Evolutionary conservation across 2,113 vertebrate genomes (phyloP), one percentile per base, ranked within the genome.

Genomic region (Brachyhypopomus gauderio): DNA sequence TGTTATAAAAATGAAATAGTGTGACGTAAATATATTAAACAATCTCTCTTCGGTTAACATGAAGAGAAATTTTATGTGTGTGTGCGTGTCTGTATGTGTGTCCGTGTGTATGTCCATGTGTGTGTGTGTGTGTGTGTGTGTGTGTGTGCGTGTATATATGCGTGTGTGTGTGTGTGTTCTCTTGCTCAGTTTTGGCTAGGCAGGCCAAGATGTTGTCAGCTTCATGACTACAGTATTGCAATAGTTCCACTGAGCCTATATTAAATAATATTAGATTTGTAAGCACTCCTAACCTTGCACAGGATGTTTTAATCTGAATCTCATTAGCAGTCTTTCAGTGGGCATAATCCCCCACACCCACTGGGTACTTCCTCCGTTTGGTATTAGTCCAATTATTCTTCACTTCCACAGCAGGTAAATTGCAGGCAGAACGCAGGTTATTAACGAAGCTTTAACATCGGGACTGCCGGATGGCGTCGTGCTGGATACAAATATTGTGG

Each of bases 381-480:
- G 41, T 23, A 1, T 12, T 5, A 34, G 41, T 45, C 4, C 8
- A 48, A 30, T 36, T 36, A 22, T 7, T 1, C 30, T 25, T 77
- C 36, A 25, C 20, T 71, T 79, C 69, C 55, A 79, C 55, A 79
- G 22, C 16, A 79, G 55, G 38, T 36, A 19, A 60, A 79, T 17
- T 25, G 9, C 22, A 25, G 77, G 34, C 3, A 79, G 55, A 45
- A 71, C 7, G 36, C 16, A 60, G 34, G 16, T 14, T 41, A 60
- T 25, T 71, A 59, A 7, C 4, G 60, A 0, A 30, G 66, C 67
- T 60, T 60, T 71, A 9, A 23, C 55, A 25, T 70, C 55, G 12
- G 58, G 27, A 52, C 58, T 73, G 38, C 70, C 55, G 78, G 52
- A 25, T 27, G 30, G 11, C 7, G 63, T 69, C 45, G 70, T 63